Conservation (phyloP, 64 coral and sea anemone genomes). For the Orbicella faveolata region DNA sequence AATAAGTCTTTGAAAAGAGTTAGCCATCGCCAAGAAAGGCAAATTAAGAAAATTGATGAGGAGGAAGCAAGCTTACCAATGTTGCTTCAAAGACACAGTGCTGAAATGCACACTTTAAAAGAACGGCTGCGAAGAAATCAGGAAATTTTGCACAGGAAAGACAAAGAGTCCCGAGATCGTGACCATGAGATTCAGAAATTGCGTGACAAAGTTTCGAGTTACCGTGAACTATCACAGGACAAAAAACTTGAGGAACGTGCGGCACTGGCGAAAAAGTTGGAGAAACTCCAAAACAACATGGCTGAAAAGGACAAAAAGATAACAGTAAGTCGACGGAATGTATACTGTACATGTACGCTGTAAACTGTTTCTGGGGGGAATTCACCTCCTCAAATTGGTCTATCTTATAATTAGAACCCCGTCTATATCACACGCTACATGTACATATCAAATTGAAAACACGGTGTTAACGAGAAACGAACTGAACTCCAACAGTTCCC, state of each 20-base stretch:
- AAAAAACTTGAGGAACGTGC: constrained; percentile 86
- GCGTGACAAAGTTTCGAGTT: constrained; percentile 71
- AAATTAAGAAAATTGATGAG: constrained; percentile 72
- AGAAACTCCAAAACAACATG: constrained; percentile 55
- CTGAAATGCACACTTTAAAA: constrained; percentile 81
- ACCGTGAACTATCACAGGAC: constrained; percentile 61
- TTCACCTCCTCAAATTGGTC: background rate
- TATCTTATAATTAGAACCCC: no score
- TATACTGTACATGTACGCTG: background rate
- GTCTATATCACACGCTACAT: no score
- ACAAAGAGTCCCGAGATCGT: constrained; percentile 67
- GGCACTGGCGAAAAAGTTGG: constrained; percentile 65
- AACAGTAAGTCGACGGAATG: constrained; percentile 44
- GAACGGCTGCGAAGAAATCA: constrained; percentile 79
- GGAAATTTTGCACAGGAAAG: constrained; percentile 63
- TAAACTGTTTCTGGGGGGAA: background rate
- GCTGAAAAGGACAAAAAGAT: constrained; percentile 75
- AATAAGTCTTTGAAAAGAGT: constrained; percentile 83
- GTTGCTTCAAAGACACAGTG: constrained; percentile 86
- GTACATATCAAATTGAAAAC: no score
- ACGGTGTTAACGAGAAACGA: no score
- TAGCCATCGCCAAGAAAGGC: constrained; percentile 76
- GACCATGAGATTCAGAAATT: constrained; percentile 81
- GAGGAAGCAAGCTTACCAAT: constrained; percentile 77
- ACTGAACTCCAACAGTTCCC: no score